Evolutionary conservation across 2,113 vertebrate species (phyloP), one percentile per base, ranked within the genome.

Genomic region (Perognathus longimembris): DNA sequence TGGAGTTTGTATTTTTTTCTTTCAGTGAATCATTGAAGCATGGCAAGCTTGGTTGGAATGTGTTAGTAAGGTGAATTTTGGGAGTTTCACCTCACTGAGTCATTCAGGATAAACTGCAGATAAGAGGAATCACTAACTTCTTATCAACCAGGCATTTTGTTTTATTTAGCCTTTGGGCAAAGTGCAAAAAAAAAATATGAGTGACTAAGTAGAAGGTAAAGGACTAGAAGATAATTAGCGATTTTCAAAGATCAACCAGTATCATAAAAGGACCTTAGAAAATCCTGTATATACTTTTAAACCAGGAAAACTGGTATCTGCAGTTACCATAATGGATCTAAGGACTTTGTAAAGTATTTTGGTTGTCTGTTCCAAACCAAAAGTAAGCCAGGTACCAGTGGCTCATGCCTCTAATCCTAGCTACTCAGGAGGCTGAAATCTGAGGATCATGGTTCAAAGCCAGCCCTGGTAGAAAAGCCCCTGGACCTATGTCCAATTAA

Each of bases 261-360:
- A 17, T 89, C 83, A 63, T 76, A 15, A 54, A 79, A 57, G 30
- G 30, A 12, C 50, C 42, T 11, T 45, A 28, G 30, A 77, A 42
- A 93, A 63, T 94, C 8, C 6, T 30, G 3, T 88, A 92, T 90
- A 5, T 81, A 11, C 77, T 88, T 77, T 88, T 90, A 81, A 94
- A 84, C 14, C 42, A 66, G 20, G 69, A 66, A 85, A 32, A 2
- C n/a, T 61, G 26, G 6, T 90, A 21, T 78, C 21, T 81, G 32
- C 12, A 45, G 38, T 45, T 83, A 28, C 9, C 59, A 24, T 74
- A 67, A 17, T 91, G 74, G 32, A 36, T 80, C 73, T 59, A 40
- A 84, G 18, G 38, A 50, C 59, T 0, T 63, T 89, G 8, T 0
- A 24, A 66, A 34, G 1, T 2, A 21, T 64, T 75, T 38, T n/a